A percentile compares a stretch with the other conserved stretches of the same genome.
Conservation (phyloP, 2,797 vertebrate genomes). For the Molossus alvarezi region DNA sequence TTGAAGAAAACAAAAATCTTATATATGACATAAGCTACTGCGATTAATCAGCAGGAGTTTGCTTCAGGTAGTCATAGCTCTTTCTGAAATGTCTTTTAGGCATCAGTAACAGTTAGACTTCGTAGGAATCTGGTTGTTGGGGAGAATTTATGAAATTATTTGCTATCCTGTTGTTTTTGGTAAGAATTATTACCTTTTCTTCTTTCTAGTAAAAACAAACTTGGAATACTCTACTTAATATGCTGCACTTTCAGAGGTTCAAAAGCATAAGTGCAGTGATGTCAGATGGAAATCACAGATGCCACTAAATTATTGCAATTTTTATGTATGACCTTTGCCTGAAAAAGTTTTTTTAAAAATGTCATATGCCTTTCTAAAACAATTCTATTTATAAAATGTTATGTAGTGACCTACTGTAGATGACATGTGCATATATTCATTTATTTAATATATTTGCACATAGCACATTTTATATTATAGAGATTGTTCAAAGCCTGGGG, state of each 20-base stretch:
- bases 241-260: slow-evolving; percentile 23
- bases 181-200: slow-evolving; percentile 66
- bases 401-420: neutral
- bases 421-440: neutral
- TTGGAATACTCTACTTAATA: neutral
- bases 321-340: neutral
- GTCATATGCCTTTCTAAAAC: neutral
- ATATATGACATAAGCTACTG: slow-evolving; percentile 22
- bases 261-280: neutral
- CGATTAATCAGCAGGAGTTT: slow-evolving; percentile 79
- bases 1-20: slow-evolving; percentile 76
- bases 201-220: neutral
- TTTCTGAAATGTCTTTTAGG: slow-evolving; percentile 77
- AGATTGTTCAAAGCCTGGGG: neutral
- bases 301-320: neutral
- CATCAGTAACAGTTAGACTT: slow-evolving; percentile 61
- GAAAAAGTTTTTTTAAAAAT: neutral
- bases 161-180: slow-evolving; percentile 64
- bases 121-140: slow-evolving; percentile 59
- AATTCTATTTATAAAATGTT: neutral
- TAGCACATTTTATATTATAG: neutral
- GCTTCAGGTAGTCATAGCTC: slow-evolving; percentile 67
- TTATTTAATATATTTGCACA: neutral
- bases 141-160: slow-evolving; percentile 74
- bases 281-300: neutral